Conservation (phyloP, 2,797 vertebrate species). For the Squalus acanthias region DNA sequence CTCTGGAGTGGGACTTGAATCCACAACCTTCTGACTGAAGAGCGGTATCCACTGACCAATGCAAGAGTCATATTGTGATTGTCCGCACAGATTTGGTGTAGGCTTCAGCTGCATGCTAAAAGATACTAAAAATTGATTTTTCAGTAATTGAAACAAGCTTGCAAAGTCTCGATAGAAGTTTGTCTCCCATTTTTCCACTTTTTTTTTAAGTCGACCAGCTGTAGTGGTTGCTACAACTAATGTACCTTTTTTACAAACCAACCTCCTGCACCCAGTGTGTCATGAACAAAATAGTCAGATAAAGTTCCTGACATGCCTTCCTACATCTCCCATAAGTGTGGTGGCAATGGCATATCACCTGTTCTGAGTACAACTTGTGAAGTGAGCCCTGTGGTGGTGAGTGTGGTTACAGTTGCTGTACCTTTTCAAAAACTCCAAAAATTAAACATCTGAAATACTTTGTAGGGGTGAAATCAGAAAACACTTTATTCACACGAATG, state of each 20-base stretch:
- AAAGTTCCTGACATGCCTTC: not conserved
- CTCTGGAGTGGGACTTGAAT: too few species aligned
- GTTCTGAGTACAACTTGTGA: not conserved
- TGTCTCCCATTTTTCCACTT: not conserved
- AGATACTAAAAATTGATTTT: not conserved
- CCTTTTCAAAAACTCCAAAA: not conserved
- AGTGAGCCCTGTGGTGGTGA: not conserved
- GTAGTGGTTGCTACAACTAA: not conserved
- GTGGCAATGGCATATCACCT: not conserved
- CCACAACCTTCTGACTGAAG: too few species aligned
- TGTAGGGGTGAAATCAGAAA: not conserved
- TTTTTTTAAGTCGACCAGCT: not conserved
- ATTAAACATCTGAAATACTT: not conserved
- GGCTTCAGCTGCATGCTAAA: not conserved
- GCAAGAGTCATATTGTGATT: not conserved
- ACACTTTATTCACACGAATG: not conserved
- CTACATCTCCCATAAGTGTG: not conserved
- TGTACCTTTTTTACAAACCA: not conserved
- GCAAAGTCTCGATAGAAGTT: not conserved
- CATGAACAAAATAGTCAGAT: not conserved
- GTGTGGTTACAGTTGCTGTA: not conserved
- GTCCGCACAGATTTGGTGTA: not conserved
- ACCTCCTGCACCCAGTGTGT: not conserved
- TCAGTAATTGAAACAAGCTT: not conserved
- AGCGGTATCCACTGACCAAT: not conserved